These are phyloP conservation scores for Serilophus lunatus DNA, from an alignment of 2,113 vertebrate species.

Conservation along the genomic window DNA sequence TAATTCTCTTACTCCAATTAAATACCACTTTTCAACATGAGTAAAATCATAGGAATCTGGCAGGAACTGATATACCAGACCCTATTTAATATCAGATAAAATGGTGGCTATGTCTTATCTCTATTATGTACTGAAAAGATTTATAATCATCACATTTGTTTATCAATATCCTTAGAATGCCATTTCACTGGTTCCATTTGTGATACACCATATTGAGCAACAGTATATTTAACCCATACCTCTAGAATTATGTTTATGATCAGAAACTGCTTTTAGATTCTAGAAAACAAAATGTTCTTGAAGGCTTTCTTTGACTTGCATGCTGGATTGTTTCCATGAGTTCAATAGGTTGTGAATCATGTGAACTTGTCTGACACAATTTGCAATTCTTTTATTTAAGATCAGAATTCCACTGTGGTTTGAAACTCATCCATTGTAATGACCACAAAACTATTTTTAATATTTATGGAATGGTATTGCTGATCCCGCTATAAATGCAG, in stretches of 20 bases:
- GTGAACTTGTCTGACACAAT: constrained; percentile 19
- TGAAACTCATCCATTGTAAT: constrained; percentile 59
- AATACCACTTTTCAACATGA: background rate
- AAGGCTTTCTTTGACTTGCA: background rate
- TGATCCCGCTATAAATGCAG: constrained; percentile 67
- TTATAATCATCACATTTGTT: background rate
- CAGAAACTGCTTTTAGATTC: background rate
- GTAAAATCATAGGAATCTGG: background rate
- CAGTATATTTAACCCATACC: background rate
- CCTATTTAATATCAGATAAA: background rate
- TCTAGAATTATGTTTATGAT: background rate
- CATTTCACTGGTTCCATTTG: background rate
- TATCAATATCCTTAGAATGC: background rate
- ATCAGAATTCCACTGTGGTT: constrained; percentile 38
- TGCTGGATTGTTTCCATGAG: background rate
- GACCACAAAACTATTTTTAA: constrained; percentile 71
- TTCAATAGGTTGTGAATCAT: background rate
- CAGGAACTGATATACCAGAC: background rate
- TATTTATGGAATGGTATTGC: constrained; percentile 67
- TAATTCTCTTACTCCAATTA: background rate
- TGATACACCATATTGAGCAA: background rate
- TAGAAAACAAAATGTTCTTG: background rate
- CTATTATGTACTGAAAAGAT: background rate
- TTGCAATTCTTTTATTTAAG: constrained; percentile 28
- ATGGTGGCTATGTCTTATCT: background rate